Conservation (phyloP, 2,797 vertebrate species). For the Graptemys geographica region DNA sequence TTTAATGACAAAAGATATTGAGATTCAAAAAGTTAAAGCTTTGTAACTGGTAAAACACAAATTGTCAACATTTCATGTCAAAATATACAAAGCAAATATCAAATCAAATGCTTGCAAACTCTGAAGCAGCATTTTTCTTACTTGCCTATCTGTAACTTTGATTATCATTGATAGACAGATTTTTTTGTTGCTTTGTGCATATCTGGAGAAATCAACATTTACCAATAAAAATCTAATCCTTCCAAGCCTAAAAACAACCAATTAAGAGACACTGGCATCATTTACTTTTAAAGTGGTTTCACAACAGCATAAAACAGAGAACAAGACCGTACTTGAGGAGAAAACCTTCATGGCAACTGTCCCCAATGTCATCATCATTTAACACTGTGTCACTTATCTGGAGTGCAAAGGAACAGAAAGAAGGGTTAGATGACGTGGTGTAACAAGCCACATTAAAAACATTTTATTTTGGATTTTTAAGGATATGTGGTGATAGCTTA, state of each 20-base stretch:
- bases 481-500: neutral
- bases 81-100: neutral
- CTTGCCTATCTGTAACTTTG: neutral
- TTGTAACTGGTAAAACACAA: neutral
- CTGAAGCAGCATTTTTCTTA: neutral
- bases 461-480: neutral
- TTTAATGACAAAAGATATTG: neutral
- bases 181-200: neutral
- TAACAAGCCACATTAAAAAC: neutral
- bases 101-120: neutral
- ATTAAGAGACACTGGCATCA: neutral
- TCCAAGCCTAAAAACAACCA: neutral
- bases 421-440: constrained; percentile 29
- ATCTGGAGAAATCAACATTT: neutral
- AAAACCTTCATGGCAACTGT: constrained; percentile 98
- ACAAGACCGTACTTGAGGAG: constrained; percentile 92
- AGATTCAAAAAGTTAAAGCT: neutral
- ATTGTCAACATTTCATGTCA: neutral
- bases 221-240: neutral
- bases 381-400: constrained; percentile 96
- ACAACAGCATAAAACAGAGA: constrained; percentile 31
- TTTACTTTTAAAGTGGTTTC: neutral
- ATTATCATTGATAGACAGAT: neutral
- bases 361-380: constrained; percentile 98
- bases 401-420: constrained; percentile 60